phyloP scores from a whole-genome alignment of 1,140 invertebrate genomes.

The Calycopis cecrops region DNA sequence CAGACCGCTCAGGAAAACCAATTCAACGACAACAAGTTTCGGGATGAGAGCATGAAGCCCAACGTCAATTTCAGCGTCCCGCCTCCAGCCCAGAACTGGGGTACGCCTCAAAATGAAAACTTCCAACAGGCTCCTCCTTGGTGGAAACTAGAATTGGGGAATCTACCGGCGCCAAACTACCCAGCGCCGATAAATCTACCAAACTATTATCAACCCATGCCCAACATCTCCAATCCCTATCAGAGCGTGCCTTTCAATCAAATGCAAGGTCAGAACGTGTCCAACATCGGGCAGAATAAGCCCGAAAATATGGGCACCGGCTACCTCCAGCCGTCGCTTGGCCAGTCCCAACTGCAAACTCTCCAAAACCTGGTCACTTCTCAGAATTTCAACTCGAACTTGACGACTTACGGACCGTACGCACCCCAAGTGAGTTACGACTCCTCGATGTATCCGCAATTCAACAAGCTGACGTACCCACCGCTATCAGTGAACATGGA shows the following conservation, averaged over 20 bases:
- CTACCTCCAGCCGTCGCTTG: slow-evolving; percentile 40
- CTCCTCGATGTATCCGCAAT: slow-evolving; percentile 60
- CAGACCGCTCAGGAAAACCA: slow-evolving; percentile 52
- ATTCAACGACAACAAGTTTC: slow-evolving; percentile 41
- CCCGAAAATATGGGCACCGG: slow-evolving; percentile 34
- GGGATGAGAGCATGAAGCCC: slow-evolving; percentile 45
- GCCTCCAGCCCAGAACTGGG: slow-evolving; percentile 27
- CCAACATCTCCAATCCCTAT: slow-evolving; percentile 39
- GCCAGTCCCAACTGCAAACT: slow-evolving; percentile 43
- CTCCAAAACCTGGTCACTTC: slow-evolving; percentile 50
- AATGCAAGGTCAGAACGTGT: slow-evolving; percentile 27
- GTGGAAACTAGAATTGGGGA: slow-evolving; percentile 51
- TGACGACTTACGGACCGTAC: slow-evolving; percentile 42
- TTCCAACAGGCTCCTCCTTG: slow-evolving; percentile 41
- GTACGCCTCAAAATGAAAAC: slow-evolving; percentile 25
- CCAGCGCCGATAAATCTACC: slow-evolving; percentile 32
- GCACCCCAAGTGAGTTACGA: slow-evolving; percentile 45
- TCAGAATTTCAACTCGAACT: slow-evolving; percentile 39
- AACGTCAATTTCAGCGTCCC: slow-evolving; percentile 19
- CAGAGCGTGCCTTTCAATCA: slow-evolving; percentile 41
- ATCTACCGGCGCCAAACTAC: slow-evolving; percentile 31
- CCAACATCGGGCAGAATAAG: slow-evolving; percentile 27
- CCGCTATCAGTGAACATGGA: slow-evolving; percentile 38
- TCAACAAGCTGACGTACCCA: slow-evolving; percentile 47
- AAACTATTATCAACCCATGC: slow-evolving; percentile 43